Base-by-base conservation (phyloP, 1,140 invertebrate genomes). In the Cherax quadricarinatus region DNA sequence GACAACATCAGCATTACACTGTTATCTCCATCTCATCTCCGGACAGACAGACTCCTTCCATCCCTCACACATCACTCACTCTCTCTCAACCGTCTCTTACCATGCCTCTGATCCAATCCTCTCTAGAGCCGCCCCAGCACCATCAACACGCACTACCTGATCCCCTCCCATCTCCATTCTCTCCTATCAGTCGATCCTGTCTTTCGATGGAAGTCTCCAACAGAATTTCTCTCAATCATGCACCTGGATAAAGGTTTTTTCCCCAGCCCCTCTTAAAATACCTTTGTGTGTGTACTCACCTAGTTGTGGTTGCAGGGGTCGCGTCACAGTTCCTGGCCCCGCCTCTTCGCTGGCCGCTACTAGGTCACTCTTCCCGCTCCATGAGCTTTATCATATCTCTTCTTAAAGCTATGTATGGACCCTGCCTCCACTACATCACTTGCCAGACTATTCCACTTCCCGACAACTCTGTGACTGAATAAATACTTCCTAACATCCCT, bases 141-240 rank as follows among this genome's bases (percentile, higher is more conserved):
- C 70, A 75, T 75, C 70, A 70, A 66, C 62, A 66, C 62, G 4
- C 70, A 30, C 70, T 75, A 75, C 70, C 12, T n/a, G 70, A 75
- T 75, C 70, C 70, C 24, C 70, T 30, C 12, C 53, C 53, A 57
- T 57, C 53, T 14, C 12, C 53, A 57, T 57, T 14, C 12, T 14
- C 53, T 57, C 7, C 53, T 57, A 57, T 57, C 70, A 75, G 5
- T 21, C 70, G 70, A 75, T n/a, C 70, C 70, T 24, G n/a, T 6
- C 7, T 5, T 75, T 57, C 53, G 53, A 57, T 30, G 6, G 2
- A n/a, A 30, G 70, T 21, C 6, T 75, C 18, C 24, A 9, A n/a
- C 5, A 2, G 24, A 75, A 30, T 75, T 75, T 75, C 70, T 75
- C 70, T 75, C 70, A 75, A 75, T 75, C n/a, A 75, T 75, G 70